Evolutionary conservation across 2,888 invertebrate genomes (phyloP), one percentile per base, ranked within the genome.

Genomic region (Aphidius colemani): DNA sequence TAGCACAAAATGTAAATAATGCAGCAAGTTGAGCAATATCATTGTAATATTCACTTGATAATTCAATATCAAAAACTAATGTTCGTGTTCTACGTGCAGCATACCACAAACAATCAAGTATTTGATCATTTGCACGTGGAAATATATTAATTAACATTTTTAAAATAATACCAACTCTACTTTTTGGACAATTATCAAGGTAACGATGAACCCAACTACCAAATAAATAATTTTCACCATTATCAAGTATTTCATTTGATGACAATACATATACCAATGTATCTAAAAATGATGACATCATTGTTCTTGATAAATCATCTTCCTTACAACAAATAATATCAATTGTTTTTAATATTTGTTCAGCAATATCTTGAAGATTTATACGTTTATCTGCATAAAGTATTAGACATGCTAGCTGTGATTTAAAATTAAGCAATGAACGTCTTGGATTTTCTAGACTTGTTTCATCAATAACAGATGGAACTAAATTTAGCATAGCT

Each of bases 141-240:
- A 82, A 72, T 11, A 79, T 67, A 3, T 67, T 71, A 7, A 72
- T 63, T 6, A 82, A 65, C 39, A 74, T 72, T 46, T 71, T 73
- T 1, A 75, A 72, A 49, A 81, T 59, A 7, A 67, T 66, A n/a
- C 68, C 71, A n/a, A 74, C 69, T 64, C 70, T 76, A 66, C 72
- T 74, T 44, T 71, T 79, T 3, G 80, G 70, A 64, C 78, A 79
- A 50, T 76, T 77, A 51, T 74, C 60, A 11, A 82, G 70, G 63
- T 80, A 80, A 51, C 82, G 71, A 66, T 81, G 81, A 43, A 82
- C 73, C 81, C 81, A 82, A 7, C 82, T 81, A 13, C 75, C 75
- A 7, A 82, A 70, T 6, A 82, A 72, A 18, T 70, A 58, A 50
- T 80, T 68, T 61, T 81, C 78, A 11, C 72, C 71, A 43, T 67